Base-by-base conservation (phyloP, 2,888 invertebrate genomes). In the Eumerus sabulonum region DNA sequence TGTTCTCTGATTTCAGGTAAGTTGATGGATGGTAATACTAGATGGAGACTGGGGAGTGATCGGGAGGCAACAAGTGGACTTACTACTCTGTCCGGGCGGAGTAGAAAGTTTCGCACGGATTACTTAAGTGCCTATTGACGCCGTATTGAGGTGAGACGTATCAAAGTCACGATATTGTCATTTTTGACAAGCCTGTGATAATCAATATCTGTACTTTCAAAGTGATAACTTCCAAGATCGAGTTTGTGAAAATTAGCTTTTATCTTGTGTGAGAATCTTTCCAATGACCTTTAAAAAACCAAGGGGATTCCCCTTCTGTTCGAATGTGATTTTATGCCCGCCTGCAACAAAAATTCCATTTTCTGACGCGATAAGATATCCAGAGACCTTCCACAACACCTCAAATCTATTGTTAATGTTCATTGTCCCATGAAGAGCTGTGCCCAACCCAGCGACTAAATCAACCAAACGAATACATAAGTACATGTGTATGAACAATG, bases 1-100 rank as follows among this genome's bases (percentile, higher is more conserved):
- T 56, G 18, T 66, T 44, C 27, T 72, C 60, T 70, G 27, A 13
- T 72, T 77, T 57, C 57, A 77, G 77, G 72, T 77, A 62, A 77
- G 77, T 77, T 62, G 38, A 66, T 57, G 19, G 16, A 57, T 60
- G 17, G 48, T 14, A 47, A 62, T 40, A 63, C 36, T 51, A 62
- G 62, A 18, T 44, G 7, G 0, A 13, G 9, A 14, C 14, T 14
- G n/a, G 27, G 48, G 40, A 13, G 9, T 7, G 9, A 45, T 38
- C 12, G 51, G 51, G 47, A 57, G 47, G 51, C 35, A 76, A 62
- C 18, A 27, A n/a, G n/a, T 12, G 44, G 42, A 18, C 27, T 9
- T 18, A 36, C 27, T 27, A 27, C 27, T 2, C 27, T 38, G 19
- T 17, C 12, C 19, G 3, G 63, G 35, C 27, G 27, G 27, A 7